These are phyloP conservation scores for Stomatorhinus walkeri DNA, from an alignment of 2,797 vertebrate genomes.

Conservation along the genomic window DNA sequence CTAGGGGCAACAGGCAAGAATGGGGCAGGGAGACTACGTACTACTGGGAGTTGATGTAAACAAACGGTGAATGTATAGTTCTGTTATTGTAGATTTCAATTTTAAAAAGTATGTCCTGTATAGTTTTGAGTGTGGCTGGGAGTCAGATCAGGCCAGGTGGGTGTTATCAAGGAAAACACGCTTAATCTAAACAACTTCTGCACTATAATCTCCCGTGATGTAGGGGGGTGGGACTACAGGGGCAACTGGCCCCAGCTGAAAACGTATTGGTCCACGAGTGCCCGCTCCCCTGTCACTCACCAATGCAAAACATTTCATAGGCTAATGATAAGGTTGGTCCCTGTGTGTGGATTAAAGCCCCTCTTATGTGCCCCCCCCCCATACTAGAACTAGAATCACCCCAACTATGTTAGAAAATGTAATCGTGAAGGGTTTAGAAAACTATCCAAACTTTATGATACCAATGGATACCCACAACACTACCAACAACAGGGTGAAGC, in stretches of 20 bases:
- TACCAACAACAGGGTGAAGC: neutral
- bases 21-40: neutral
- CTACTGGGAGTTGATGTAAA: neutral
- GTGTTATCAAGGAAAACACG: neutral
- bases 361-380: neutral
- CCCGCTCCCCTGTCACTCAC: neutral
- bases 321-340: neutral
- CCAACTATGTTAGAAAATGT: neutral
- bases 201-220: neutral
- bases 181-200: neutral
- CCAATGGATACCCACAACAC: neutral
- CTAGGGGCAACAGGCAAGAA: neutral
- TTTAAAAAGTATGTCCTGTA: neutral
- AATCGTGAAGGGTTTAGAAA: neutral
- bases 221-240: neutral
- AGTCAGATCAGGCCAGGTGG: neutral
- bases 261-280: neutral
- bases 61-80: neutral
- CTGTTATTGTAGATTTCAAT: neutral
- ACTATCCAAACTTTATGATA: neutral
- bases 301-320: neutral
- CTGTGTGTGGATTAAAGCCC: neutral
- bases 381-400: neutral
- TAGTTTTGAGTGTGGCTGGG: neutral
- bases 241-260: neutral